Conservation (phyloP, 2,888 invertebrate genomes). For the Keiferia lycopersicella region DNA sequence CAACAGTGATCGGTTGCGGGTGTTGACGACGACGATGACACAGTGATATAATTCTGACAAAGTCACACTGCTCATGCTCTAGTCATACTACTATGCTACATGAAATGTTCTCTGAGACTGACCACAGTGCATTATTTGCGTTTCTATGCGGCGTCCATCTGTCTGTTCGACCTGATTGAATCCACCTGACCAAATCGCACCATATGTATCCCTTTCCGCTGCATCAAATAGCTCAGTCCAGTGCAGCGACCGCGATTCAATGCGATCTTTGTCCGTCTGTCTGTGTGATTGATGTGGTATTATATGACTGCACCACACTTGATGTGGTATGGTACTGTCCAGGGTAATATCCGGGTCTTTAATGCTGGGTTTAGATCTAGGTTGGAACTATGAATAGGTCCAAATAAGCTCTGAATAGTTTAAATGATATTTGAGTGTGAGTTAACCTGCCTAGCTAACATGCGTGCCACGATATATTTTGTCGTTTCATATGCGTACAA, state of each 20-base stretch:
- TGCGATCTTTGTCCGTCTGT: conserved; percentile 45
- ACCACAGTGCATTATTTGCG: no score
- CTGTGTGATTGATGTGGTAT: conserved; percentile 32
- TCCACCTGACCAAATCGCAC: conserved; percentile 6
- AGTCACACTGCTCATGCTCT: no score
- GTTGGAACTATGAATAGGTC: neutral
- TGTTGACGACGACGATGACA: no score
- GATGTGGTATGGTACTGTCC: neutral
- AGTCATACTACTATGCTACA: no score
- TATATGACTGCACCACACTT: neutral
- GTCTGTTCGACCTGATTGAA: neutral
- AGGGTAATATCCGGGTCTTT: conserved; percentile 8
- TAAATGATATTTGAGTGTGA: no score
- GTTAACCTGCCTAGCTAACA: no score
- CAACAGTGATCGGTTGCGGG: no score
- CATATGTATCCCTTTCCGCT: neutral
- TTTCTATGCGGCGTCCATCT: no score
- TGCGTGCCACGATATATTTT: no score
- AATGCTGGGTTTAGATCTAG: conserved; percentile 4
- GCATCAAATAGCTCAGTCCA: conserved; percentile 11
- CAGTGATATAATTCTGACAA: no score
- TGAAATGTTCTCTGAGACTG: no score
- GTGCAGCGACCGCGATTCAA: conserved; percentile 54
- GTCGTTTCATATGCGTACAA: no score
- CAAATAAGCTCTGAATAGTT: neutral